A percentile compares a stretch with the other conserved stretches of the same genome.
Conservation (phyloP, 1,140 invertebrate species). For the Cydia strobilella region DNA sequence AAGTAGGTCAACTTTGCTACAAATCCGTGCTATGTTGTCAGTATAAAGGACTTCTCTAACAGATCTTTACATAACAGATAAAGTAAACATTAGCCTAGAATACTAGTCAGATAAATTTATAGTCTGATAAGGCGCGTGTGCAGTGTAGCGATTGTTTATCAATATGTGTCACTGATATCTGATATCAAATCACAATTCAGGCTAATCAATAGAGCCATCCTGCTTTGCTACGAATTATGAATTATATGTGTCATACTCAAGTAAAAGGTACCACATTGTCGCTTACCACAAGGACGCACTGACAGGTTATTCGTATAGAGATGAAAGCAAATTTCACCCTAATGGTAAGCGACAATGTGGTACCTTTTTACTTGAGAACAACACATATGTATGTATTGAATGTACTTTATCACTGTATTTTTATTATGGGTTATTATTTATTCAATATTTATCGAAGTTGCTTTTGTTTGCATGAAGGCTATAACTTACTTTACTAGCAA, state of each 20-base stretch:
- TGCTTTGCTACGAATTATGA: neutral
- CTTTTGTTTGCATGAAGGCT: neutral
- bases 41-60: neutral
- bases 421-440: neutral
- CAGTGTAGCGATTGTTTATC: constrained; percentile 11
- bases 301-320: too few species aligned
- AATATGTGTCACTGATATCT: constrained; percentile 15
- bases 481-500: neutral
- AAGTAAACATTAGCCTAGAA: neutral
- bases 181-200: neutral
- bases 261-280: too few species aligned
- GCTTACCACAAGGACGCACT: too few species aligned
- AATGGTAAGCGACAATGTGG: too few species aligned
- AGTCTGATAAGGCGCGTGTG: constrained; percentile 1
- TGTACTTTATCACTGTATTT: neutral
- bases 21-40: neutral
- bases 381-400: neutral
- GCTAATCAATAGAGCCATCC: constrained; percentile 37
- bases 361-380: too few species aligned
- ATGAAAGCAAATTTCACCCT: too few species aligned
- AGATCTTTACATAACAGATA: neutral
- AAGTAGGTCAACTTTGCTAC: neutral
- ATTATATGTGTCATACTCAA: too few species aligned
- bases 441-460: neutral
- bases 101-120: neutral